Evolutionary conservation across 2,888 invertebrate genomes (phyloP), one percentile per base, ranked within the genome.

Genomic region (Drosophila peninsularis): DNA sequence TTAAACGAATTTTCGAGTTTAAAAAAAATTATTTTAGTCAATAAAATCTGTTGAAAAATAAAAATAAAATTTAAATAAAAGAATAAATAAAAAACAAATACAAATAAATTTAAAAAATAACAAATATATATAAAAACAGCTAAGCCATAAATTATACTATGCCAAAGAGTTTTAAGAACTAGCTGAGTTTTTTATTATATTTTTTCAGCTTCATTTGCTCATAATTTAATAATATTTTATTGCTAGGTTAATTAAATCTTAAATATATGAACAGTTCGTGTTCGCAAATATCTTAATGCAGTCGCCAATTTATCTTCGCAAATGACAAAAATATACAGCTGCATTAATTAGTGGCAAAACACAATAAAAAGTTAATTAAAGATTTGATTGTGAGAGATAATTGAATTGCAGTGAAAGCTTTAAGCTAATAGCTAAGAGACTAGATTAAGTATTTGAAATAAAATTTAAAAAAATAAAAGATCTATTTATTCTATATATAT

Each of bases 161-260:
- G 42, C 42, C 6, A 13, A 21, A 44, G 14, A 7, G 19, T 4
- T 44, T 44, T 24, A 24, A 24, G 24, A 14, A 24, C 24, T 44
- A 24, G 3, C 14, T 14, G 9, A 7, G 1, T 17, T n/a, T n/a
- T 37, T 36, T 4, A 13, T 6, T 42, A 21, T 13, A 13, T 21
- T n/a, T 24, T 4, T 24, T 24, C 24, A 24, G 24, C 24, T 24
- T 45, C 45, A 27, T 45, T 45, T 45, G 24, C 9, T 21, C 44
- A 44, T 44, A 44, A 44, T 44, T 44, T 7, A 14, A 27, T 45
- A 27, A 45, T 30, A 34, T 21, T 36, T 36, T 30, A 62, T 21
- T n/a, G 60, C 42, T 3, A 24, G 58, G 42, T 19, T 42, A 57
- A 61, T 57, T 61, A 56, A 61, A 42, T 57, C 19, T 32, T 61